Conservation (phyloP, 2,113 vertebrate species). For the Lophura nycthemera region DNA sequence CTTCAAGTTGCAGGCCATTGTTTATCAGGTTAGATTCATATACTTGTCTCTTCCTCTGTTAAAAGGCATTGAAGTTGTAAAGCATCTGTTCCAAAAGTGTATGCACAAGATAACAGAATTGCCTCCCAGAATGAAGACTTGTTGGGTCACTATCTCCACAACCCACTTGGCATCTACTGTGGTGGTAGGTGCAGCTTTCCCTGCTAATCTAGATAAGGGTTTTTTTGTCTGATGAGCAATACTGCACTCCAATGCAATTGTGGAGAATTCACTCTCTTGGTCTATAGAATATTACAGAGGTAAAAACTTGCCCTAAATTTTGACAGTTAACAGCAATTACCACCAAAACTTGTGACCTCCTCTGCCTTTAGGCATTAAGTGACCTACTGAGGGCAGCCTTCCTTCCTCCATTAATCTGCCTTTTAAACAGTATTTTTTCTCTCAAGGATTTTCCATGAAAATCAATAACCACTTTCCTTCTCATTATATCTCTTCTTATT, state of each 20-base stretch:
- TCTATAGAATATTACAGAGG: not conserved
- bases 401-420: not conserved
- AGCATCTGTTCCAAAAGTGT: not conserved
- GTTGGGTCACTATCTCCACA: not conserved
- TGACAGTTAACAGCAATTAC: not conserved
- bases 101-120: not conserved
- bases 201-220: not conserved
- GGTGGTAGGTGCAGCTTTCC: not conserved
- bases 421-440: not conserved
- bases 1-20: constrained; percentile 89
- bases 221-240: not conserved
- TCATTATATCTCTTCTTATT: not conserved
- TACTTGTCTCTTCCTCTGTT: constrained; percentile 84
- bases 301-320: not conserved
- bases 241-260: not conserved
- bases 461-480: not conserved
- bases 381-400: not conserved
- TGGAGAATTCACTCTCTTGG: not conserved
- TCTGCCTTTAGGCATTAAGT: not conserved
- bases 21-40: constrained; percentile 90
- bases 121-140: not conserved
- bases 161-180: not conserved
- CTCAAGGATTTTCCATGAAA: not conserved
- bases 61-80: constrained; percentile 48
- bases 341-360: not conserved